Percentiles rank a stretch among this genome's conserved stretches.
These are phyloP conservation scores for Dreissena polymorpha DNA, from an alignment of 1,140 invertebrate genomes.

Conservation along the genomic window DNA sequence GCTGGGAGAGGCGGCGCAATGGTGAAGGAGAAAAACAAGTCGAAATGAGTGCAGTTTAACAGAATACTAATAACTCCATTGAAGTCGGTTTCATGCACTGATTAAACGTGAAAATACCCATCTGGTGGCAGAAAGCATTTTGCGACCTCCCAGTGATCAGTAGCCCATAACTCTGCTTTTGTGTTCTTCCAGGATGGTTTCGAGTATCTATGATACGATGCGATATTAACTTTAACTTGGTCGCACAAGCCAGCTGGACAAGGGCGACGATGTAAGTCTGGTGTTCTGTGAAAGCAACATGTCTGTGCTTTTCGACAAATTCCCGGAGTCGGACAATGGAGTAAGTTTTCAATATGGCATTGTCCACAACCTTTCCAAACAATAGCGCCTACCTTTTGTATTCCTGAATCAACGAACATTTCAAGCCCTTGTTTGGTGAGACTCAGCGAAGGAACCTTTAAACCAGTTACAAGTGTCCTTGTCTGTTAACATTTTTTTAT, in stretches of 20 bases:
- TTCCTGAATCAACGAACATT: background rate
- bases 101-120: background rate
- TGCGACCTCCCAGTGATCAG: background rate
- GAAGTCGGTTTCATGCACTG: background rate
- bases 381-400: background rate
- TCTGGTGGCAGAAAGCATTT: constrained; percentile 15
- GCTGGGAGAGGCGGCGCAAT: no score
- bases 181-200: background rate
- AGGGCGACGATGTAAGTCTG: background rate
- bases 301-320: background rate
- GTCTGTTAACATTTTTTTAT: no score
- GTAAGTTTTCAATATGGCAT: background rate
- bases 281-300: background rate
- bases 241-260: background rate
- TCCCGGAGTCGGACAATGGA: no score
- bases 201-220: background rate
- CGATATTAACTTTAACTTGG: background rate
- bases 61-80: background rate
- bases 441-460: background rate
- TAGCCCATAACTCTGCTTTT: background rate
- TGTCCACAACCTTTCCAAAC: background rate
- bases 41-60: background rate
- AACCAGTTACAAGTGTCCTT: no score
- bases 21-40: no score
- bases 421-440: constrained; percentile 1